phyloP scores from a whole-genome alignment of 1,140 invertebrate genomes.

The Drosophila obscura region DNA sequence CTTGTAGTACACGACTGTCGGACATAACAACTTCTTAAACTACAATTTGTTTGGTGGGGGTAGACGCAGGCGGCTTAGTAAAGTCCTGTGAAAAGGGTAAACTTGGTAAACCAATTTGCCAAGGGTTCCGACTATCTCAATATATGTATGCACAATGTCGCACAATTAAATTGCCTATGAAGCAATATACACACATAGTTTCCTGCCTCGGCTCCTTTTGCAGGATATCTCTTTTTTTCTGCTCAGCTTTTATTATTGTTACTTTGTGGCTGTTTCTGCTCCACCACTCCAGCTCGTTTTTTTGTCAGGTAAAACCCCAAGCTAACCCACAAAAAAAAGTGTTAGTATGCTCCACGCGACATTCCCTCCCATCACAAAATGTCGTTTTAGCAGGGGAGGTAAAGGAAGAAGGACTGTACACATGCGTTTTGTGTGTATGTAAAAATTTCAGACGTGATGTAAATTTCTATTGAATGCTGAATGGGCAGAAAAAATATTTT shows the following conservation, averaged over 20 bases:
- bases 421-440: conserved; percentile 46
- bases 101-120: conserved; percentile 65
- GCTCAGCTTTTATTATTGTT: conserved; percentile 68
- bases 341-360: conserved; percentile 74
- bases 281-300: conserved; percentile 15
- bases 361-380: conserved; percentile 60
- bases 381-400: conserved; percentile 62
- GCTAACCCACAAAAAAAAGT: conserved; percentile 75
- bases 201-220: conserved; percentile 21
- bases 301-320: conserved; percentile 68
- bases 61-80: conserved; percentile 34
- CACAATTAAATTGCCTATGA: conserved; percentile 73
- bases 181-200: conserved; percentile 62
- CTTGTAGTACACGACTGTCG: neutral
- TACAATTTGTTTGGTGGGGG: conserved; percentile 33
- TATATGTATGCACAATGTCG: conserved; percentile 42
- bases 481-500: conserved; percentile 80
- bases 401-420: neutral
- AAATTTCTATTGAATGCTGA: conserved; percentile 82
- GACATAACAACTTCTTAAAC: conserved; percentile 23
- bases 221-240: conserved; percentile 21
- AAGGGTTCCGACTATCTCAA: conserved; percentile 35
- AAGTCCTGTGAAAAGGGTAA: conserved; percentile 73
- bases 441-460: conserved; percentile 77
- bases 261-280: conserved; percentile 41